Conservation (phyloP, 2,113 vertebrate species). For the Bos taurus region DNA sequence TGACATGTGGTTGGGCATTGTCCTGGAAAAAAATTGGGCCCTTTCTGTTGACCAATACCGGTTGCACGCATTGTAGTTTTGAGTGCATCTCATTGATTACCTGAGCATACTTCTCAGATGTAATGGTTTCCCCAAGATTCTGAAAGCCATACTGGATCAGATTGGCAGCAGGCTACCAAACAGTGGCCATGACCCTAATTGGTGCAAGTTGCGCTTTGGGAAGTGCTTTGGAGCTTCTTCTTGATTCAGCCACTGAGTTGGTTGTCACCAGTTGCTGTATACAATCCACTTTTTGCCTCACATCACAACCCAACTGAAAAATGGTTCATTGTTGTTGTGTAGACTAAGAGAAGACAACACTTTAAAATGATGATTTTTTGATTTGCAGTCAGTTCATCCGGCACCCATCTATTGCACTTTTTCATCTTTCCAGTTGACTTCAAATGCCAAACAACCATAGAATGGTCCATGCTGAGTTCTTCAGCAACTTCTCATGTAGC, state of each 20-base stretch:
- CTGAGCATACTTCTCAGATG: not conserved
- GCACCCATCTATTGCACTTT: not conserved
- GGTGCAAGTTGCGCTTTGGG: not conserved
- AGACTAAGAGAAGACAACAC: not conserved
- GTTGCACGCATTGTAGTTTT: not conserved
- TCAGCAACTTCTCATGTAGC: not conserved
- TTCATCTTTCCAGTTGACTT: not conserved
- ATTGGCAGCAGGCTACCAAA: not conserved
- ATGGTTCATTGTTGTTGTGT: not conserved
- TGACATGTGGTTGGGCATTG: not conserved
- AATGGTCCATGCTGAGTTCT: not conserved
- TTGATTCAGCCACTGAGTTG: not conserved
- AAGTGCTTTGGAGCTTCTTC: not conserved
- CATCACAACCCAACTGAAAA: not conserved
- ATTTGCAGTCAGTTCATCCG: not conserved
- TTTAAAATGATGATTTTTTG: accelerated
- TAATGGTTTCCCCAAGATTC: not conserved
- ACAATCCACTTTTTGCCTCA: not conserved
- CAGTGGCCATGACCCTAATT: not conserved
- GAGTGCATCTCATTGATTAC: not conserved
- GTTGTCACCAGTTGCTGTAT: not conserved
- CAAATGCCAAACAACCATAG: not conserved
- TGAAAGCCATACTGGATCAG: not conserved
- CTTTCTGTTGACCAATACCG: not conserved
- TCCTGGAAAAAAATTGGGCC: not conserved